These are phyloP conservation scores for Mycteria americana DNA, from an alignment of 2,797 vertebrate genomes.

Conservation along the genomic window DNA sequence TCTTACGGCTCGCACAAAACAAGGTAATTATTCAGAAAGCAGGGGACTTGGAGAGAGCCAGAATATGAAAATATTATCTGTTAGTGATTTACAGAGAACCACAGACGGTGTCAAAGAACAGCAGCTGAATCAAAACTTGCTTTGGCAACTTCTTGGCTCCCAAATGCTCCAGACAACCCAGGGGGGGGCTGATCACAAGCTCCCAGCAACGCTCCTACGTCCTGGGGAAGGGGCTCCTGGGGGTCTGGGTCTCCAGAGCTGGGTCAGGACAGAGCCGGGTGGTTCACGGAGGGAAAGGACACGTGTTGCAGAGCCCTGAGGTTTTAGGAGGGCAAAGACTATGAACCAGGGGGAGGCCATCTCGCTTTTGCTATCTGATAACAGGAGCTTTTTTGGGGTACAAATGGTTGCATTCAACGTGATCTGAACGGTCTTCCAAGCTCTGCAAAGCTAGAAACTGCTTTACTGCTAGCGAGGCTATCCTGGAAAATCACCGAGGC, in stretches of 20 bases:
- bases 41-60: background rate
- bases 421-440: background rate
- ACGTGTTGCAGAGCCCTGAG: background rate
- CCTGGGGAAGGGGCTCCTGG: background rate
- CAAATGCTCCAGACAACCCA: background rate
- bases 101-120: background rate
- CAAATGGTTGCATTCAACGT: fast-evolving
- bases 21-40: slow-evolving; percentile 60
- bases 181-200: background rate
- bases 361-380: background rate
- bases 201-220: fast-evolving
- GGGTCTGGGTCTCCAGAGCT: background rate
- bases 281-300: background rate
- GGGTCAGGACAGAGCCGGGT: background rate
- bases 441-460: background rate
- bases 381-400: background rate
- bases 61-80: slow-evolving; percentile 48
- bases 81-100: slow-evolving; percentile 16
- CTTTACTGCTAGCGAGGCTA: background rate
- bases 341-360: background rate
- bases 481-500: slow-evolving; percentile 36
- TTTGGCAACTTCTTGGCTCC: slow-evolving; percentile 14
- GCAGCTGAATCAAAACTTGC: slow-evolving; percentile 18
- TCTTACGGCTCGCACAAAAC: slow-evolving; percentile 27
- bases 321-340: background rate